Base-by-base conservation (phyloP, 2,113 vertebrate genomes). In the Perccottus glenii region DNA sequence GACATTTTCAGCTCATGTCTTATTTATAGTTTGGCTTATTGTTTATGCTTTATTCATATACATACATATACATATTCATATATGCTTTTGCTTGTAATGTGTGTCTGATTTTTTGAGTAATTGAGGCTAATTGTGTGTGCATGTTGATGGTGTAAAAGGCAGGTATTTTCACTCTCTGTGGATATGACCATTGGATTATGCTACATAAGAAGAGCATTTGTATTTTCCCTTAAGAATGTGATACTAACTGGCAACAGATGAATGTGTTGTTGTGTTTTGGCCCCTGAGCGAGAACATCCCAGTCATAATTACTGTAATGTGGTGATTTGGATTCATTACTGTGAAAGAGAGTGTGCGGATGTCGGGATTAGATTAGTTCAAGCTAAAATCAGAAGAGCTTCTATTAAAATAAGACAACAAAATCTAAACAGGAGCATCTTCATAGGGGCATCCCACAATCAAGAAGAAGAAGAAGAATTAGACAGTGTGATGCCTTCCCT, bases 91-190 rank as follows among this genome's bases (percentile, higher is more conserved):
- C 70, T 71, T 42, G 11, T 66, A 60, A 87, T 78, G 59, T 79
- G 71, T 85, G 80, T 84, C 80, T 85, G 67, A 80, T 78, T 76
- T 82, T 80, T 78, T 85, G 89, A 77, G 63, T 83, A 83, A 87
- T 81, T 70, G 62, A 66, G 70, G 69, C 51, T 81, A 87, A 84
- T 88, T 89, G 78, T 69, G 16, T n/a, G 66, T 63, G 67, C 65
- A 69, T 64, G 50, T 69, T 32, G 59, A 60, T 43, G 43, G 45
- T 79, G 58, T 70, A 73, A 75, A 81, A 66, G 55, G 47, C 67
- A 73, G n/a, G 40, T 38, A 40, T 87, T 78, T 78, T 75, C 70
- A 66, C 12, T 70, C 67, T 63, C 47, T 11, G n/a, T 44, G 56
- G 46, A 58, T 69, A 75, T 63, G 44, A 46, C 38, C 27, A 56